A percentile compares a stretch with the other conserved stretches of the same genome.
These are phyloP conservation scores for Vespertilio murinus DNA, from an alignment of 2,797 vertebrate genomes.

Conservation along the genomic window DNA sequence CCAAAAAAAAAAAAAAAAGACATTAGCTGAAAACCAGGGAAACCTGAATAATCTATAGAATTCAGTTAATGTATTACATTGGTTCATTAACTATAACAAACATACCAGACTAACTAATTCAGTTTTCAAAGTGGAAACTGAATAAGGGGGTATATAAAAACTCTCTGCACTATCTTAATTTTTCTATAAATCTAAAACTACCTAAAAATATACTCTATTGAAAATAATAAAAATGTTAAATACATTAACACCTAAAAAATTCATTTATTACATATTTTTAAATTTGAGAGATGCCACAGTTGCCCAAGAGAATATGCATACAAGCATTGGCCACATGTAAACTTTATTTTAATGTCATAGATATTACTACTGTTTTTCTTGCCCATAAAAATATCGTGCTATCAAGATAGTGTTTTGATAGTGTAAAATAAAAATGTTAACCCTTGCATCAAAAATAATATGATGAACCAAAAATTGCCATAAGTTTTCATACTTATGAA, in stretches of 20 bases:
- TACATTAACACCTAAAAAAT: not conserved
- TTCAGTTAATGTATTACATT: not conserved
- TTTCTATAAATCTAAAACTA: conserved; percentile 8
- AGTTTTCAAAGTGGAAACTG: too few relatives aligned
- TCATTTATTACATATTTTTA: not conserved
- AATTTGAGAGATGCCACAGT: not conserved
- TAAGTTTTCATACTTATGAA: not conserved
- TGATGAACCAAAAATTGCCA: not conserved
- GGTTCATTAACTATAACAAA: not conserved
- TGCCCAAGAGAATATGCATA: not conserved
- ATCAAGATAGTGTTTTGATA: not conserved
- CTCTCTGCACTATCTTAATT: not conserved
- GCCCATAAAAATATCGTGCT: not conserved
- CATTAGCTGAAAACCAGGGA: not conserved
- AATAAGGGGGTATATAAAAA: not conserved
- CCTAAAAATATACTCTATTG: not conserved
- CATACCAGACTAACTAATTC: too few relatives aligned
- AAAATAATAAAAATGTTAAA: not conserved
- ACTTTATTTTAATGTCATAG: not conserved
- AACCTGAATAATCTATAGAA: not conserved
- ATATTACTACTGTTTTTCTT: not conserved
- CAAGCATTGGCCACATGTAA: not conserved
- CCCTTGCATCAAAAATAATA: not conserved
- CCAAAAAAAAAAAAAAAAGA: not conserved
- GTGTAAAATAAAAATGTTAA: conserved; percentile 30